These are phyloP conservation scores for Hapalemur alaotrensis DNA, from an alignment of 2,797 vertebrate genomes.

Conservation along the genomic window DNA sequence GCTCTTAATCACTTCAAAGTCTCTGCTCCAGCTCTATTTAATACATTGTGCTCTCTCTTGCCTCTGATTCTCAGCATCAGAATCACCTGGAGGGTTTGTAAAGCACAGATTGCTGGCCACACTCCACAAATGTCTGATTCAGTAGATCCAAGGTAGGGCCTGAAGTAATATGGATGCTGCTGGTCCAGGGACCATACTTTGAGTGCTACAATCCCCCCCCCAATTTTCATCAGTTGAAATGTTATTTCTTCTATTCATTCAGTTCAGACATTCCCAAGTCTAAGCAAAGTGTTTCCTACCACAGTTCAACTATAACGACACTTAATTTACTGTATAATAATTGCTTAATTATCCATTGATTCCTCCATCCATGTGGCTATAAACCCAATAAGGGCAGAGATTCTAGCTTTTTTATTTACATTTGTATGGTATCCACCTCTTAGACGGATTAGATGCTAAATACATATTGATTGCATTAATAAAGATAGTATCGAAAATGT, in stretches of 20 bases:
- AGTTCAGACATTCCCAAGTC: neutral
- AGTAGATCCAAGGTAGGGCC: neutral
- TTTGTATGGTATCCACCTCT: neutral
- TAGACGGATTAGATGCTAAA: neutral
- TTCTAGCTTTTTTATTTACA: neutral
- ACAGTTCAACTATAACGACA: neutral
- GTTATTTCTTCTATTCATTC: neutral
- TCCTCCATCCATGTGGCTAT: neutral
- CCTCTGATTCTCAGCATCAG: neutral
- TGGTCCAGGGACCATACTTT: neutral
- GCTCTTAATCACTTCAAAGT: neutral
- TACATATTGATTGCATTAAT: neutral
- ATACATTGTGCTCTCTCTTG: neutral
- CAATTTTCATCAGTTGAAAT: neutral
- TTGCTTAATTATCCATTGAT: neutral
- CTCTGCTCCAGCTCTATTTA: neutral
- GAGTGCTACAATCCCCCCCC: neutral
- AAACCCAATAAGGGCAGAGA: neutral
- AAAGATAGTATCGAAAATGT: neutral
- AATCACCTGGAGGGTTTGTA: neutral
- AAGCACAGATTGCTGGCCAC: neutral
- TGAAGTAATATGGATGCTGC: neutral
- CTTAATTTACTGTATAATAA: neutral
- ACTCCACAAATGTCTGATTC: neutral
- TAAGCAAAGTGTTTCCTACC: neutral